These are phyloP conservation scores for Panthera uncia DNA, from an alignment of 2,113 vertebrate species.

Conservation along the genomic window DNA sequence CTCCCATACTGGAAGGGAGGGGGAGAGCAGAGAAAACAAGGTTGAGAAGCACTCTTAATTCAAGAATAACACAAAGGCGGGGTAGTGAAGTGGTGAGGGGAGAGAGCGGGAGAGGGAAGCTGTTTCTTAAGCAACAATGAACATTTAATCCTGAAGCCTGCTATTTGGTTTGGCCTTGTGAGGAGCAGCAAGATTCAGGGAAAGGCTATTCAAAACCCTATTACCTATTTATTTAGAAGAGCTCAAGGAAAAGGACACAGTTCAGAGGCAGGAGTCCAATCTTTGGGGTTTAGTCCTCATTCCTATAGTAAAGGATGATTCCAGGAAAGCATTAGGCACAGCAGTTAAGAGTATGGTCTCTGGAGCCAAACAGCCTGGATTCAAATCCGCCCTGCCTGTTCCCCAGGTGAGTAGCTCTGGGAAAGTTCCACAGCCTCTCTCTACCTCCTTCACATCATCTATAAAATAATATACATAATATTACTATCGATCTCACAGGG, in stretches of 20 bases:
- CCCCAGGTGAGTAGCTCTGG: not conserved
- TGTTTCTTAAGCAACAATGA: not conserved
- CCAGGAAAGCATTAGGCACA: not conserved
- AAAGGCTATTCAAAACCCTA: not conserved
- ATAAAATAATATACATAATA: not conserved
- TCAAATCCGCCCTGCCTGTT: not conserved
- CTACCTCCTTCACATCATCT: not conserved
- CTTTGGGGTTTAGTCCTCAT: not conserved
- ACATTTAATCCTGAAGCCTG: not conserved
- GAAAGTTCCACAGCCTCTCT: not conserved
- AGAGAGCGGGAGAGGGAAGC: not conserved
- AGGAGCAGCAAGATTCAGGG: not conserved
- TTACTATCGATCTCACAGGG: not conserved
- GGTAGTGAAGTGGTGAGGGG: not conserved
- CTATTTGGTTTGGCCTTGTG: not conserved
- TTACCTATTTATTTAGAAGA: not conserved
- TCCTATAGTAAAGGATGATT: not conserved
- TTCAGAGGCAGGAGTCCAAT: not conserved
- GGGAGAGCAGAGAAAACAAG: not conserved
- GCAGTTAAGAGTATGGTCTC: not conserved
- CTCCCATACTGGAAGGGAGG: not conserved
- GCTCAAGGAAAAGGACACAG: not conserved
- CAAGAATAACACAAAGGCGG: not conserved
- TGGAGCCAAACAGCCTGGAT: not conserved
- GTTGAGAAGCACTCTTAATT: not conserved